These are phyloP conservation scores for Acronicta leporina DNA, from an alignment of 2,888 invertebrate genomes.

Conservation along the genomic window DNA sequence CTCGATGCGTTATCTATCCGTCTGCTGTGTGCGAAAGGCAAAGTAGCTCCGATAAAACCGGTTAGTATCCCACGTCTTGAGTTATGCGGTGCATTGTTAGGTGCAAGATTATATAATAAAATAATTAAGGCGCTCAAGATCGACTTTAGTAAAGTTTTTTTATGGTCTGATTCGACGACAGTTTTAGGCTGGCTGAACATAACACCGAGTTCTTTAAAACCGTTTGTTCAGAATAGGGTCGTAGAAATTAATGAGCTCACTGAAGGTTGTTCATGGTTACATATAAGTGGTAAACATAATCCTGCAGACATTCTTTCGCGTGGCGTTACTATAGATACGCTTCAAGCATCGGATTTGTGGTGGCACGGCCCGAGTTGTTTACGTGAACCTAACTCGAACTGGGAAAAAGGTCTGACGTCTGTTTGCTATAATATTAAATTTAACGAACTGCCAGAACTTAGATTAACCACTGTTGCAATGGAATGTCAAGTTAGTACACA, in stretches of 20 bases:
- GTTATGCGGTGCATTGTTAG: conserved; percentile 2
- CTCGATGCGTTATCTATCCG: neutral
- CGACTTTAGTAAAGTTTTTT: neutral
- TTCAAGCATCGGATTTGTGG: conserved; percentile 8
- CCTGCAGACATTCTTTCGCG: conserved; percentile 18
- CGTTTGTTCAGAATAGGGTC: conserved; percentile 9
- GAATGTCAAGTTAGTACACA: neutral
- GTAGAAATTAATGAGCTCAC: conserved; percentile 8
- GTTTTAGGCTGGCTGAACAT: conserved; percentile 4
- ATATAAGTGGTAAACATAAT: conserved; percentile 18
- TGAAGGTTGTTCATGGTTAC: neutral
- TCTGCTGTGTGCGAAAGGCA: neutral
- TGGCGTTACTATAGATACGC: neutral
- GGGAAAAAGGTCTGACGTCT: neutral
- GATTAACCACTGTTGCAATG: neutral
- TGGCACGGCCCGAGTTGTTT: conserved; percentile 18
- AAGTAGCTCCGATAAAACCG: neutral
- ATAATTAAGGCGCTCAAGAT: neutral
- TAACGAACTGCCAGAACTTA: conserved; percentile 3
- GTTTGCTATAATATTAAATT: neutral
- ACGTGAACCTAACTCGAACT: neutral
- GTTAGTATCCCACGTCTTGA: conserved; percentile 1
- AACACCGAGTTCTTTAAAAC: conserved; percentile 2
- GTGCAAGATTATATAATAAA: neutral
- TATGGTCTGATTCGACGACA: conserved; percentile 5